Evolutionary conservation across 2,888 invertebrate genomes (phyloP), one percentile per base, ranked within the genome.

Genomic region (Taphrorychus bicolor): DNA sequence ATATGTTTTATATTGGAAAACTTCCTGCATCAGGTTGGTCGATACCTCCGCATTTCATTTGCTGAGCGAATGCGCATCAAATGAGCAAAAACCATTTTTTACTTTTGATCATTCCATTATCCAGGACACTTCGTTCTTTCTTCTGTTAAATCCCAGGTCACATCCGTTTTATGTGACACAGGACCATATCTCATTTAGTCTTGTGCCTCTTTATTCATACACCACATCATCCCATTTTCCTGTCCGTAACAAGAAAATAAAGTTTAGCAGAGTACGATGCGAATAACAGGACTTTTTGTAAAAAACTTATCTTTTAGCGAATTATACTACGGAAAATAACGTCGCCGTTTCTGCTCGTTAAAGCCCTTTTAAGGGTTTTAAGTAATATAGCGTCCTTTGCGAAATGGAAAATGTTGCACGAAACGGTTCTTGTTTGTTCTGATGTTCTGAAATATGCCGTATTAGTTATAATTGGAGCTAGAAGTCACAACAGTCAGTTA

Each of bases 231-330:
- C 45, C 45, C 45, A 45, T 45, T 45, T 45, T 45, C 45, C 45
- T 45, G 45, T 14, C 45, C 45, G 45, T 45, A 45, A 45, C 45
- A 45, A 45, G 45, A 45, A 45, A 45, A 45, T 45, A 45, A 45
- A 45, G 45, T 45, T 45, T 45, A 7, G 14, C 14, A 45, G 14
- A 45, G 45, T 45, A 45, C 45, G 45, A 45, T 17, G 45, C 1
- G 7, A 17, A 45, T 45, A 45, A 45, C 45, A 45, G 17, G 45
- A 45, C 16, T 45, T 45, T 45, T 45, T 5, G 45, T 45, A 45
- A 45, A 14, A 45, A 45, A 45, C 45, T 32, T 45, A 45, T 45
- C 45, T 45, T 45, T 45, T 45, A 45, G 17, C 45, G 45, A 45
- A 45, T 45, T 45, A 45, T 45, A 14, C 45, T 45, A 45, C 45